Conservation (phyloP, 2,113 vertebrate genomes). For the Pithys albifrons region DNA sequence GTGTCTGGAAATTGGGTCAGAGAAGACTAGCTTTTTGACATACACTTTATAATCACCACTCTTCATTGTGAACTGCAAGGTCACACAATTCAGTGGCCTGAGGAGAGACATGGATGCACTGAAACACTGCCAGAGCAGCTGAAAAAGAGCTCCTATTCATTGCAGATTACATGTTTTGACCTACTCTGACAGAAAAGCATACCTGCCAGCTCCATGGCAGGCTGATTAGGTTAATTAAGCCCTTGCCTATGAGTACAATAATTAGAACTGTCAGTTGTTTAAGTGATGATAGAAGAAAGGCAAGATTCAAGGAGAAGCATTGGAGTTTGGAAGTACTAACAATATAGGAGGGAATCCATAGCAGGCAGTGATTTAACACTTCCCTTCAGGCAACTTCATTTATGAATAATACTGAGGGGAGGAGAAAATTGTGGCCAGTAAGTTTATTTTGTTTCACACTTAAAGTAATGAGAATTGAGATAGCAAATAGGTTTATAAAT, state of each 20-base stretch:
- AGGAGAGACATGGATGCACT: constrained; percentile 54
- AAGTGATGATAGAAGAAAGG: constrained; percentile 27
- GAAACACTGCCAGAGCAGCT: constrained; percentile 50
- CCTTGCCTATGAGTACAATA: constrained; percentile 50
- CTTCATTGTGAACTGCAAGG: constrained; percentile 50
- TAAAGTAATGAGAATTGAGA: background rate
- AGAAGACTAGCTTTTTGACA: constrained; percentile 59
- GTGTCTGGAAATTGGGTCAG: constrained; percentile 40
- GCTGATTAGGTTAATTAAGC: constrained; percentile 69
- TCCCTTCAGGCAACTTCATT: background rate
- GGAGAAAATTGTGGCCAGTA: background rate
- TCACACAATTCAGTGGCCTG: constrained; percentile 54
- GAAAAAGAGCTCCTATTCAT: constrained; percentile 62
- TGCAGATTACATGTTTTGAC: constrained; percentile 56
- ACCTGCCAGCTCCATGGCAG: constrained; percentile 67
- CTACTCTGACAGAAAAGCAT: constrained; percentile 51
- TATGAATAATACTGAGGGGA: background rate
- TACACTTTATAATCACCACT: constrained; percentile 35
- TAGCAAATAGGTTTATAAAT: background rate
- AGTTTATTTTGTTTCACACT: background rate
- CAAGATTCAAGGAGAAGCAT: constrained; percentile 4
- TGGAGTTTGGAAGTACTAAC: constrained; percentile 2
- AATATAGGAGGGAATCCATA: background rate
- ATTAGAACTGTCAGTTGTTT: constrained; percentile 60
- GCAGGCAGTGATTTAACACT: background rate